Conservation (phyloP, 2,888 invertebrate species). For the Alitta virens region DNA sequence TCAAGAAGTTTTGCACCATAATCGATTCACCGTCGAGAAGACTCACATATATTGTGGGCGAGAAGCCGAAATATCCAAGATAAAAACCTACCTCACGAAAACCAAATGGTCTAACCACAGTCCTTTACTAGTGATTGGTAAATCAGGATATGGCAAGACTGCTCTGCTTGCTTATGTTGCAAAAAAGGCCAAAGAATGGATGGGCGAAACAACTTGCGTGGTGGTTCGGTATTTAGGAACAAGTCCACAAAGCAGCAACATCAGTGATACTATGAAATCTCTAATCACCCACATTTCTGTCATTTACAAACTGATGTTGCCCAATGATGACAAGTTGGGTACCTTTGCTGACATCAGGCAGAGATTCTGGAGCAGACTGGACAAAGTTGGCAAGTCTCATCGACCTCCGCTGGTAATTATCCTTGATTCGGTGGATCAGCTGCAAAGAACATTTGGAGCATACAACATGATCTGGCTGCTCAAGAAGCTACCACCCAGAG, state of each 20-base stretch:
- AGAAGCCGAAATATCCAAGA: conserved; percentile 14
- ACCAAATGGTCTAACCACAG: background rate
- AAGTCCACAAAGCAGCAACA: conserved; percentile 31
- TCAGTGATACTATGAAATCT: conserved; percentile 27
- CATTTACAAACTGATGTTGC: conserved; percentile 1
- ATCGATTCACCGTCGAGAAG: conserved; percentile 22
- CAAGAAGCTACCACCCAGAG: conserved; percentile 20
- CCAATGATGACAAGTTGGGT: background rate
- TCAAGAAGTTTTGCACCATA: conserved; percentile 25
- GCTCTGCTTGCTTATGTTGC: conserved; percentile 23
- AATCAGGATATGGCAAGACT: conserved; percentile 29
- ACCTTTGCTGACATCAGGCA: background rate
- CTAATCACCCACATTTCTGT: conserved; percentile 29
- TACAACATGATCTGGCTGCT: conserved; percentile 29
- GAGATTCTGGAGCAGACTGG: conserved; percentile 3
- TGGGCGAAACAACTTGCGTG: conserved; percentile 17
- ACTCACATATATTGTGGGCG: conserved; percentile 25
- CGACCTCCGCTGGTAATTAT: conserved; percentile 22
- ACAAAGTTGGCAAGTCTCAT: background rate
- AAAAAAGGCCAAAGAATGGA: conserved; percentile 5
- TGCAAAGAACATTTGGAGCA: conserved; percentile 18
- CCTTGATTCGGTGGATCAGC: conserved; percentile 32
- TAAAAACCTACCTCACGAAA: conserved; percentile 13
- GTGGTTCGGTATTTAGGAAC: conserved; percentile 36
- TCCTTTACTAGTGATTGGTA: conserved; percentile 23